Percentiles rank a stretch among this genome's conserved stretches.
Conservation (phyloP, 2,113 vertebrate genomes). For the Phoenicopterus ruber region DNA sequence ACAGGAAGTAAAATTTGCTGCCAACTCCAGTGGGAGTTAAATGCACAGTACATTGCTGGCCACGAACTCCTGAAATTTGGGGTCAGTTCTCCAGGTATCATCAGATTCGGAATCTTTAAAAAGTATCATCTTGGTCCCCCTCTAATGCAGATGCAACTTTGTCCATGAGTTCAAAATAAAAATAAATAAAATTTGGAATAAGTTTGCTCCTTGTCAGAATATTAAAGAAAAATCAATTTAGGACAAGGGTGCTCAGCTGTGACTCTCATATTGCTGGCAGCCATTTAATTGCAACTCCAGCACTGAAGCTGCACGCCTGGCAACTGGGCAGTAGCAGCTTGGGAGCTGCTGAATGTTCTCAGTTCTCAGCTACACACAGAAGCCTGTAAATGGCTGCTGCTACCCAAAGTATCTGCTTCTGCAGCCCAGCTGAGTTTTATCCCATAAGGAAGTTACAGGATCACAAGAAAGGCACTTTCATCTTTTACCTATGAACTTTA, state of each 20-base stretch:
- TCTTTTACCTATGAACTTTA: background rate
- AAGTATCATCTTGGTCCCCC: background rate
- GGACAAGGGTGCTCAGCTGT: background rate
- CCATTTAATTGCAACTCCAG: background rate
- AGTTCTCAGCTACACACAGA: background rate
- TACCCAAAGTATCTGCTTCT: background rate
- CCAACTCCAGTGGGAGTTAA: background rate
- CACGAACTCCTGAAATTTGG: background rate
- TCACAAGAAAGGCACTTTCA: background rate
- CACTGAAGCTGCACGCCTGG: background rate
- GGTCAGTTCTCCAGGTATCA: background rate
- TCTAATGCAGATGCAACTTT: background rate
- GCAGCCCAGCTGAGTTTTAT: background rate
- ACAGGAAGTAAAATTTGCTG: background rate
- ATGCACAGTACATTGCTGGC: background rate
- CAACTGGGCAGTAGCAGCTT: background rate
- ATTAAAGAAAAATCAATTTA: background rate
- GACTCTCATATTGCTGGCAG: background rate
- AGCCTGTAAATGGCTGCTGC: background rate
- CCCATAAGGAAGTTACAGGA: background rate
- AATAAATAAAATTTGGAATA: background rate
- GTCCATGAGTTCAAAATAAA: background rate
- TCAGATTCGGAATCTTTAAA: background rate
- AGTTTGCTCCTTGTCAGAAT: background rate
- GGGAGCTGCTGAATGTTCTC: background rate